Evolutionary conservation across 2,797 vertebrate species (phyloP).

Genomic region (Xiphorhynchus erythropygius): DNA sequence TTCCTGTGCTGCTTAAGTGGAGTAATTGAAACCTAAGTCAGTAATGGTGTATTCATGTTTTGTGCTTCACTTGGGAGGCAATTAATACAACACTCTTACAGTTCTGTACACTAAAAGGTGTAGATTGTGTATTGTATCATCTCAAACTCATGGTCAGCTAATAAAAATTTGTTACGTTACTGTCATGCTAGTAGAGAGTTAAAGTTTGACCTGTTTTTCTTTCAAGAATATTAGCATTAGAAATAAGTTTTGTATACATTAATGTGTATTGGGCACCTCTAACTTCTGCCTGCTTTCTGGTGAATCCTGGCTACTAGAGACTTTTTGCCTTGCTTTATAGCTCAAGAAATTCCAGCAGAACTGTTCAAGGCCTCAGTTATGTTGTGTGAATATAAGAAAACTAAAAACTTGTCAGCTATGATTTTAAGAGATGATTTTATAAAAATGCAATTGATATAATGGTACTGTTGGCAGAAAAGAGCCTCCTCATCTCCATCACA

Average conservation of each 20-base stretch:
- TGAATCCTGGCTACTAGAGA: background rate
- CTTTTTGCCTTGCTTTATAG: background rate
- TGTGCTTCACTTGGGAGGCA: fast-evolving
- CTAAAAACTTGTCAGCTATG: background rate
- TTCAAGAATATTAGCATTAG: background rate
- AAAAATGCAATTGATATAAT: background rate
- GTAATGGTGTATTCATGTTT: background rate
- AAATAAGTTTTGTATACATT: background rate
- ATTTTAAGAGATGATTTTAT: background rate
- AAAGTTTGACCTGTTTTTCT: background rate
- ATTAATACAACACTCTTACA: background rate
- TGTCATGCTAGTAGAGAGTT: background rate
- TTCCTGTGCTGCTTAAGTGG: background rate
- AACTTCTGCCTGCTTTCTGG: background rate
- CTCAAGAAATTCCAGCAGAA: background rate
- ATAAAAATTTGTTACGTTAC: background rate
- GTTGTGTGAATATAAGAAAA: background rate
- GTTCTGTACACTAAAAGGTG: background rate
- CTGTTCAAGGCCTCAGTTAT: background rate
- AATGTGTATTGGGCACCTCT: background rate
- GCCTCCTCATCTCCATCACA: background rate
- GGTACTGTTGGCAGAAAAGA: background rate
- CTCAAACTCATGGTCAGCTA: background rate
- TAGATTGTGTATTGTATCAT: background rate
- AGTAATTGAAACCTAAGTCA: background rate